These are phyloP conservation scores for Bubo scandiacus DNA, from an alignment of 2,113 vertebrate species.

Conservation along the genomic window DNA sequence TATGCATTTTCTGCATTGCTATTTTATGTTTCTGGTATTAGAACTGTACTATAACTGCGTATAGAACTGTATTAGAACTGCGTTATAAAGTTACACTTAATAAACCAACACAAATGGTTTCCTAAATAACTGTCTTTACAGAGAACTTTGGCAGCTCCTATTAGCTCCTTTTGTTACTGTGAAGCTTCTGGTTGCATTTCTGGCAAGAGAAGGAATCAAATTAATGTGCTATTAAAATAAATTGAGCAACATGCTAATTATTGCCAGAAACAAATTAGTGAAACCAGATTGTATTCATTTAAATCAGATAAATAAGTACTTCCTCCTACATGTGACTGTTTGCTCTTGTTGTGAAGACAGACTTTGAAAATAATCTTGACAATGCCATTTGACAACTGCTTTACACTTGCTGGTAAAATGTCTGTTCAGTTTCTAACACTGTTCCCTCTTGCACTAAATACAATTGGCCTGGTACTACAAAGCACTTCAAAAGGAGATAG, in stretches of 20 bases:
- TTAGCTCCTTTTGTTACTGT: background rate
- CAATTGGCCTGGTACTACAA: background rate
- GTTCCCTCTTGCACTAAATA: background rate
- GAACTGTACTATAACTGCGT: background rate
- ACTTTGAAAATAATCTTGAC: background rate
- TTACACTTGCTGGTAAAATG: background rate
- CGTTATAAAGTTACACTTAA: background rate
- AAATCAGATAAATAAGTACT: slow-evolving; percentile 32
- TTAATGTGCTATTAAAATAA: slow-evolving; percentile 40
- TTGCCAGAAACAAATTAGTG: slow-evolving; percentile 18
- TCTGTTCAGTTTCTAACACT: background rate
- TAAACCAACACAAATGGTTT: background rate
- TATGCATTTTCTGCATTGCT: background rate
- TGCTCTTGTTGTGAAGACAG: background rate
- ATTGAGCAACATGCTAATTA: slow-evolving; percentile 38
- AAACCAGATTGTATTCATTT: slow-evolving; percentile 16
- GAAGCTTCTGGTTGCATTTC: slow-evolving; percentile 1
- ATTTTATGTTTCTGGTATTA: background rate
- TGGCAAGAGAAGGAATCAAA: background rate
- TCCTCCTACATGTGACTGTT: background rate
- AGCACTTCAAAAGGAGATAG: background rate
- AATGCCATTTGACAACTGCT: background rate
- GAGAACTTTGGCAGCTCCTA: background rate
- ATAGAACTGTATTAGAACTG: background rate
- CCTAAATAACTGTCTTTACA: background rate